These are phyloP conservation scores for Bos javanicus DNA, from an alignment of 2,113 vertebrate species.

Conservation along the genomic window DNA sequence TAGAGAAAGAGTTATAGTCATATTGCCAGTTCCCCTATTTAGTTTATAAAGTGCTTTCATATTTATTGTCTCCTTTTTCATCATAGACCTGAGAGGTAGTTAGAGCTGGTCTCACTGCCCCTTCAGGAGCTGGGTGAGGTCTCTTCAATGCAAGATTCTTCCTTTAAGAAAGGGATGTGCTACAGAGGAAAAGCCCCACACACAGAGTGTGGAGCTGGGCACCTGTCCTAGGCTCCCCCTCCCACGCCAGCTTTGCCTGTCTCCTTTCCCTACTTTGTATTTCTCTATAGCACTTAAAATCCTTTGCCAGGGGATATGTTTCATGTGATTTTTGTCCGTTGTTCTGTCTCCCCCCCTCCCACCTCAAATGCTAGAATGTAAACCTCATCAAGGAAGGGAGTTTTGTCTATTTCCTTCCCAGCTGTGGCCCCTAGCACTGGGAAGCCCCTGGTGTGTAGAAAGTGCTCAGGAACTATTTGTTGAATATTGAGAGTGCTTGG, in stretches of 20 bases:
- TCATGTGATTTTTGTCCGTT: not conserved
- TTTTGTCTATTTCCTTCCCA: not conserved
- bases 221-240: not conserved
- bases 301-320: not conserved
- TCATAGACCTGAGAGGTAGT: not conserved
- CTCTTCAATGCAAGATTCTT: not conserved
- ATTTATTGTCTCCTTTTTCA: not conserved
- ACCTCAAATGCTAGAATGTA: not conserved
- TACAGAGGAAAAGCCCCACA: not conserved
- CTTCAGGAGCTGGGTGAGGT: not conserved
- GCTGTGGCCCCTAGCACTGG: not conserved
- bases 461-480: not conserved
- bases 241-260: not conserved
- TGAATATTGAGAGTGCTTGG: not conserved
- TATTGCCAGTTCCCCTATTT: not conserved
- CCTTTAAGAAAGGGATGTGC: not conserved
- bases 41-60: not conserved
- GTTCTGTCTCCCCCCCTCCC: not conserved
- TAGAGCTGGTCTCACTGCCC: not conserved
- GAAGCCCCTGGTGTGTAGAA: not conserved
- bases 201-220: not conserved
- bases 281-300: not conserved
- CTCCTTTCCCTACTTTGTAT: not conserved
- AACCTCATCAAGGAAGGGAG: not conserved
- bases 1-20: not conserved